phyloP scores from a whole-genome alignment of 2,888 invertebrate genomes.

The Molorchus minor region DNA sequence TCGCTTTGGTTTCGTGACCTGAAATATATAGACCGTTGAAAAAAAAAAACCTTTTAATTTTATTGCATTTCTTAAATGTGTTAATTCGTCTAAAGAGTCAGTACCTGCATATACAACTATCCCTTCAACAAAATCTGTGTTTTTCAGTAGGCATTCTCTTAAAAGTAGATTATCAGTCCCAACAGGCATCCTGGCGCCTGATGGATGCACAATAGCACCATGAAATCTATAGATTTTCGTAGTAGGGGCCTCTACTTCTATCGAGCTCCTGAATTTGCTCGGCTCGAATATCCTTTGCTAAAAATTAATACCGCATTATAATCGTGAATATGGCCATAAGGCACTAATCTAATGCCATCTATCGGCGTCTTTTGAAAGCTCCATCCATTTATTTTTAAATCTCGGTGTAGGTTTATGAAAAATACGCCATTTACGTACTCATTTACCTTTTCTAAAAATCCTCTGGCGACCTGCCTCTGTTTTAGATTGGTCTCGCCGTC shows the following conservation, averaged over 20 bases:
- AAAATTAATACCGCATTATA: no score
- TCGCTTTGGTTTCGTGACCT: constrained; percentile 97
- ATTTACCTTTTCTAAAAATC: constrained; percentile 77
- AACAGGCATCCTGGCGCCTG: constrained; percentile 81
- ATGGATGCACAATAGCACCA: constrained; percentile 85
- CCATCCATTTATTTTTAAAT: no score
- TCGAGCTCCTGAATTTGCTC: constrained; percentile 80
- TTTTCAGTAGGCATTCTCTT: constrained; percentile 93
- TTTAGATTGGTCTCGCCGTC: constrained; percentile 97
- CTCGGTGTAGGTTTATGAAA: no score
- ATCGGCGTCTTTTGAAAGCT: no score
- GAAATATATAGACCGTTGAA: constrained; percentile 38
- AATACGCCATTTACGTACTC: no score
- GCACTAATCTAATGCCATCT: no score
- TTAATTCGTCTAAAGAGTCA: no score
- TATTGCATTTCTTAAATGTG: neutral
- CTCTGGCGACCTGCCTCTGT: constrained; percentile 85
- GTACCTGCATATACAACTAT: constrained; percentile 94
- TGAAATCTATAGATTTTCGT: constrained; percentile 96
- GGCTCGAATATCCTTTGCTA: constrained; percentile 80
- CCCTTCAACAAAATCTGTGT: constrained; percentile 96
- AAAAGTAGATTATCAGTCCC: constrained; percentile 91
- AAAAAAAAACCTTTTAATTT: neutral
- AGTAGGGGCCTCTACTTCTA: constrained; percentile 94
- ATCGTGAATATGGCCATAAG: no score